Base-by-base conservation (phyloP, 2,797 vertebrate species). In the Epinephelus awoara region DNA sequence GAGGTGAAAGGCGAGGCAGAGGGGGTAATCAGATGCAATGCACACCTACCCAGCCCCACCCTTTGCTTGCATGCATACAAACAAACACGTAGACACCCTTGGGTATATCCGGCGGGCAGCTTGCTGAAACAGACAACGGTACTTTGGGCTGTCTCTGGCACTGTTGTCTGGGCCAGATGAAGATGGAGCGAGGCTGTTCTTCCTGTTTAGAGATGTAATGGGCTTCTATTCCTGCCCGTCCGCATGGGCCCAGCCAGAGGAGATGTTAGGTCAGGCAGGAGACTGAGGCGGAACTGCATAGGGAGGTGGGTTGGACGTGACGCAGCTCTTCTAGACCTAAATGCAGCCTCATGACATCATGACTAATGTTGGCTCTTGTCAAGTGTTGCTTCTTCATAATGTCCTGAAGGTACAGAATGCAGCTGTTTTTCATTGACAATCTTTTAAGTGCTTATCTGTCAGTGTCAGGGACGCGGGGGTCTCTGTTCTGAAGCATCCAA, bases 101-200 rank as follows among this genome's bases (percentile, higher is more conserved):
- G 70, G 75, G 79, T 82, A 67, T 75, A 83, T 51, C 69, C 40
- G 19, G 75, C 54, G 13, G 80, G 85, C 84, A 83, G 89, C 67
- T 77, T 70, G 77, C 87, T 75, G 85, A 89, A 90, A 89, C 70
- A 87, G 77, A 92, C 82, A 88, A 71, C 61, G 67, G 72, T 76
- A 83, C 86, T 93, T 90, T 83, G 88, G 59, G 80, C 78, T 83
- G 83, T 84, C 82, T 84, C 83, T 65, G 46, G 68, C 82, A 71
- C 72, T 40, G 75, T 77, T 71, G 88, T 74, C 51, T 65, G 63
- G 75, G 80, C 58, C 80, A 87, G 88, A 94, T 94, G 91, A 95
- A 92, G 93, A 94, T 91, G 77, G 87, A 95, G 85, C 40, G 88
- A 84, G 76, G 85, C 87, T 88, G 89, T 88, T 93, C 82, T 85